A percentile compares a stretch with the other conserved stretches of the same genome.
Conservation (phyloP, 2,113 vertebrate species). For the Columba livia region DNA sequence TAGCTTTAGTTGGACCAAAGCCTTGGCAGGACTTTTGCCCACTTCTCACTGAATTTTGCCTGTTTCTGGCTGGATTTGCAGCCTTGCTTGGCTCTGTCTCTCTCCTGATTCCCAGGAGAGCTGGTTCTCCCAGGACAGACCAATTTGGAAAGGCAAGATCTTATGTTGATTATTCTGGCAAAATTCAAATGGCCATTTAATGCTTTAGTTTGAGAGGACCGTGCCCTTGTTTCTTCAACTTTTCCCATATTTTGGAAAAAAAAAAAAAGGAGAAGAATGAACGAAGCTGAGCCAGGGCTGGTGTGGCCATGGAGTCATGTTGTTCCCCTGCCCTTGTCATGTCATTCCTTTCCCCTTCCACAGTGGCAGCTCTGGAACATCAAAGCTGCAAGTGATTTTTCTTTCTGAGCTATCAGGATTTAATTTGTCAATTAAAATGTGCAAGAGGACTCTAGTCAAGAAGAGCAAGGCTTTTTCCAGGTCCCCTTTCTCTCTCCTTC, state of each 20-base stretch:
- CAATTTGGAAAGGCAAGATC: neutral
- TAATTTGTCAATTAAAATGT: neutral
- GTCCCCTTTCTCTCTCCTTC: neutral
- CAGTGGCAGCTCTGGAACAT: fast-evolving
- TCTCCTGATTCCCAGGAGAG: neutral
- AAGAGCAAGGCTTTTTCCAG: neutral
- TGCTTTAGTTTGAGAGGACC: fast-evolving
- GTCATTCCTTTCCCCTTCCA: neutral
- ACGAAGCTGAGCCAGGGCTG: neutral
- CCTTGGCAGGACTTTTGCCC: neutral
- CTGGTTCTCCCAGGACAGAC: neutral
- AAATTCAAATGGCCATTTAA: fast-evolving
- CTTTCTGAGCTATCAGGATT: neutral
- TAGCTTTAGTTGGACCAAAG: neutral
- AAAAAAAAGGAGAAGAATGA: neutral
- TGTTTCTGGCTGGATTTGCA: neutral
- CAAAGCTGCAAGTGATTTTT: neutral
- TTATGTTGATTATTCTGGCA: neutral
- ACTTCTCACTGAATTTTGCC: neutral
- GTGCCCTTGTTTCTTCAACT: fast-evolving
- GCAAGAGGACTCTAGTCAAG: fast-evolving
- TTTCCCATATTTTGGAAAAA: neutral
- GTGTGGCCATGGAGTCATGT: fast-evolving
- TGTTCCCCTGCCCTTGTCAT: neutral
- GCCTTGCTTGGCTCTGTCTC: neutral